Evolutionary conservation across 2,113 vertebrate species (phyloP).

Genomic region (Vombatus ursinus): DNA sequence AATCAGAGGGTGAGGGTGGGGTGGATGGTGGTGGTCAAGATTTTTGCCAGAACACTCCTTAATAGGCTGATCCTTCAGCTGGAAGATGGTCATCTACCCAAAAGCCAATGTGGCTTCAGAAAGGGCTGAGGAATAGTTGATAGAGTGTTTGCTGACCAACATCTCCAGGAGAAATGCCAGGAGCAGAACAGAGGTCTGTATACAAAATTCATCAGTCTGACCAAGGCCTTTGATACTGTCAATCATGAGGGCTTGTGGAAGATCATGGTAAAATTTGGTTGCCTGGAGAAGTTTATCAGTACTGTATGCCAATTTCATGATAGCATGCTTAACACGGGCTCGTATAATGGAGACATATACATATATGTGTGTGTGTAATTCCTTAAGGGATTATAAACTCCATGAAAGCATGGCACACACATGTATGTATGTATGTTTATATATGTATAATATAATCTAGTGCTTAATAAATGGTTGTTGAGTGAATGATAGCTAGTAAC

Average conservation of each 20-base stretch:
- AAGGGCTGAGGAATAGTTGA: neutral
- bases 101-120: neutral
- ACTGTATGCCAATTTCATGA: neutral
- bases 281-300: neutral
- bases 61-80: neutral
- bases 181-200: neutral
- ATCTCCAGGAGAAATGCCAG: neutral
- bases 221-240: neutral
- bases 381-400: neutral
- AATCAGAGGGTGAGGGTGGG: no score
- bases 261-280: no score
- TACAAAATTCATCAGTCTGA: neutral
- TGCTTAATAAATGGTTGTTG: neutral
- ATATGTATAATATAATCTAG: neutral
- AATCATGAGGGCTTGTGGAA: neutral
- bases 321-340: neutral
- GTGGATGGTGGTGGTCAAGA: neutral
- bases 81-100: neutral
- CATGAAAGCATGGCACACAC: neutral
- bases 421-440: neutral
- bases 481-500: neutral
- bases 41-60: neutral
- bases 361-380: neutral
- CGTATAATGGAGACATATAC: neutral
- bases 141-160: neutral